Base-by-base conservation (phyloP, 2,113 vertebrate species). In the Prunella fulvescens region DNA sequence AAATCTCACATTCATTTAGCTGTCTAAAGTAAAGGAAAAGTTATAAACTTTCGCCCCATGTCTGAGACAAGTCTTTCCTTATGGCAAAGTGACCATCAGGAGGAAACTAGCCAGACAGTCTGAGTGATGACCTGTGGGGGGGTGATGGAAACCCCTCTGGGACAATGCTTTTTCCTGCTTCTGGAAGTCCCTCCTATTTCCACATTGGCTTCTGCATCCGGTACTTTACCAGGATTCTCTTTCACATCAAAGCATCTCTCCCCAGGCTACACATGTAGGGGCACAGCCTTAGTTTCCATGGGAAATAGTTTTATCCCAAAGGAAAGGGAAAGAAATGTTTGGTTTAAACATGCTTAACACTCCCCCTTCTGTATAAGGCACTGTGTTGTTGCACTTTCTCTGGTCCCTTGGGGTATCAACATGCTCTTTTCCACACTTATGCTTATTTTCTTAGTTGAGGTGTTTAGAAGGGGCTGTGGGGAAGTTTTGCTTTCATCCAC, bases 121-220 rank as follows among this genome's bases (percentile, higher is more conserved):
- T 88, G 42, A 96, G 84, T 96, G 96, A 97, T 66, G 84, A 96
- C 96, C 90, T 97, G 80, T 62, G 94, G 53, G 93, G 91, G 96
- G 78, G 62, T 81, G 94, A 96, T 96, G 86, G 93, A 93, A 95
- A 95, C 84, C 85, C 96, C 95, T 96, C 88, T 40, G 39, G 96
- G 98, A 97, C 98, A 98, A 97, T 98, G 97, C 95, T 96, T 97
- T 97, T 98, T 98, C 98, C 98, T 98, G 97, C 97, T 96, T 92
- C 96, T 97, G 96, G 96, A 98, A 94, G 96, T 97, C 94, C 97
- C 97, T 98, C 97, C 96, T 97, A 93, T 97, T 97, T 98, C 97
- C 97, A 98, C 97, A 94, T 80, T 93, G 97, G 84, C 94, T 96
- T 97, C 96, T 97, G 93, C 93, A 97, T 98, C 98, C 96, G 97